These are phyloP conservation scores for Oreonectes daqikongensis DNA, from an alignment of 2,797 vertebrate species.

Conservation along the genomic window DNA sequence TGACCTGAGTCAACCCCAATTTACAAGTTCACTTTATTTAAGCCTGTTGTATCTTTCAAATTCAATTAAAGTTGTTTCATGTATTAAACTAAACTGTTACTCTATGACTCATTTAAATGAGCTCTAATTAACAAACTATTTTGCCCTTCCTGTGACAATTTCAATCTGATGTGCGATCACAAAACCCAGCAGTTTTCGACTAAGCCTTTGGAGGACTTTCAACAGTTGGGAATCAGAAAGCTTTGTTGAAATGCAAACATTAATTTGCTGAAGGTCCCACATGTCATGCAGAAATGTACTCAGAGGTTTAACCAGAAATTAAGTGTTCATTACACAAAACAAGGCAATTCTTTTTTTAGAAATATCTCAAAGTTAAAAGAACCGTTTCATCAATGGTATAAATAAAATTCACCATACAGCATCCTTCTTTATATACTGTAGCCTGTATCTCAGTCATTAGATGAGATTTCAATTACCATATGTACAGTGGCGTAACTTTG, in stretches of 20 bases:
- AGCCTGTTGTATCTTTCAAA: slow-evolving; percentile 4
- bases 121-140: background rate
- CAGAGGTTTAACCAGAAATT: background rate
- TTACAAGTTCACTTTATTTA: background rate
- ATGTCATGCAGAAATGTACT: background rate
- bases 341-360: background rate
- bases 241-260: slow-evolving; percentile 13
- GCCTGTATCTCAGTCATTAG: background rate
- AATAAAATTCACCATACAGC: background rate
- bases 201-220: background rate
- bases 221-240: background rate
- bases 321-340: background rate
- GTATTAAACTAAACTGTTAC: background rate
- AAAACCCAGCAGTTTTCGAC: background rate
- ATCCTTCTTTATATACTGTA: background rate
- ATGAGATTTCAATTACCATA: background rate
- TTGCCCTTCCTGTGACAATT: background rate
- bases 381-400: background rate
- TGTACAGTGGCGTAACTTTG: no score
- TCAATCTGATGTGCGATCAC: background rate
- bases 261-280: background rate
- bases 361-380: background rate
- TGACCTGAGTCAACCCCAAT: background rate
- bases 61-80: background rate
- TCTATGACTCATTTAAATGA: background rate